Evolutionary conservation across 2,797 vertebrate genomes (phyloP), one percentile per base, ranked within the genome.

Genomic region (Oryzias dopingdopingensis): DNA sequence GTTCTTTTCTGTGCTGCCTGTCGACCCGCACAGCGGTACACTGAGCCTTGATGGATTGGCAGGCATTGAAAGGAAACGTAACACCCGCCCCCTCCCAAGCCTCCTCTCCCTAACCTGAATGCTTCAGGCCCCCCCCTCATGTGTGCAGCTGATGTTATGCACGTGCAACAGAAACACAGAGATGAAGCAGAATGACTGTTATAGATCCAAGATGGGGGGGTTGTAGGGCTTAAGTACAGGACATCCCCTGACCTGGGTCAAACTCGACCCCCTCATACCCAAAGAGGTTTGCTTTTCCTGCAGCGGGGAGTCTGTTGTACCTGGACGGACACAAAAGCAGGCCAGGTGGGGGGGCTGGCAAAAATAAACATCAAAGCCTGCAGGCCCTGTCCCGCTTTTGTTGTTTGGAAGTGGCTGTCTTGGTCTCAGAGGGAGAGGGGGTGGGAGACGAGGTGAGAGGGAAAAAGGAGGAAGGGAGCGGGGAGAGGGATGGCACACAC

Each of bases 41-140:
- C 94, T 91, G 93, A 92, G 91, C 90, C 91, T 91, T 97, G 96
- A 97, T 95, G 91, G 96, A 97, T 96, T 95, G 95, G 95, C 94
- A 94, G 93, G 78, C 86, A 88, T 90, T 96, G 93, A 95, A 95
- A 96, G 94, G 93, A 95, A 94, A 94, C 79, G 81, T 91, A 92
- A 87, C 89, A 86, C 86, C 76, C 67, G 55, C 69, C 49, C 72
- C 51, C 77, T 50, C 45, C 63, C 63, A 60, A 56, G 67, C 54
- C 70, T 64, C 51, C 1, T 13, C 29, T 14, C 59, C 62, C 56
- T 17, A 41, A 6, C 62, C 42, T 4, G 6, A 47, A 42, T 42
- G 46, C 56, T 57, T 65, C 29, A 32, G 7, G 2, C 29, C 51
- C 37, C 16, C 15, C 16, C 37, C 4, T 32, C 26, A n/a, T 41